A percentile compares a stretch with the other conserved stretches of the same genome.
phyloP scores from a whole-genome alignment of 2,888 invertebrate species.

The Spialia ferax region DNA sequence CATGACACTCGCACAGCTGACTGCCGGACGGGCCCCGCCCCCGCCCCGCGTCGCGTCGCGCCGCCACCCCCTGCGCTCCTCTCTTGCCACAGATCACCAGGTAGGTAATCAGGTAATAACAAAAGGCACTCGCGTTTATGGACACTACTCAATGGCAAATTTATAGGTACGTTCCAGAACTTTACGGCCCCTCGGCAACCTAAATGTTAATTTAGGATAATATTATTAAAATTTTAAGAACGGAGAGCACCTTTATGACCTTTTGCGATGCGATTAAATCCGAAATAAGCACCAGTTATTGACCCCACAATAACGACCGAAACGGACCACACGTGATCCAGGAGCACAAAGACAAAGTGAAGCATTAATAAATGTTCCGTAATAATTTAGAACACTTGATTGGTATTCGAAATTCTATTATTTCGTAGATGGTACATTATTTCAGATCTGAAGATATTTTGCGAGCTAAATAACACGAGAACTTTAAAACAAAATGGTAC shows the following conservation, averaged over 20 bases:
- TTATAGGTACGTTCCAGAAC: conserved; percentile 22
- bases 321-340: conserved; percentile 78
- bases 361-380: conserved; percentile 12
- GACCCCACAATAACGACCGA: conserved; percentile 81
- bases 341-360: conserved; percentile 63
- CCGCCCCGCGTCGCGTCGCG: conserved; percentile 54
- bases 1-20: conserved; percentile 84
- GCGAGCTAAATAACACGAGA: conserved; percentile 37
- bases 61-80: conserved; percentile 53
- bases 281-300: conserved; percentile 76
- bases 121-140: conserved; percentile 59
- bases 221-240: conserved; percentile 12
- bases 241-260: conserved; percentile 41
- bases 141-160: conserved; percentile 48
- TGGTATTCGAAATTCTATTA: conserved; percentile 4
- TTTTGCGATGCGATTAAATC: conserved; percentile 47
- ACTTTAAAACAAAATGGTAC: conserved; percentile 43
- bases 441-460: conserved; percentile 27
- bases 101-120: conserved; percentile 52
- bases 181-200: conserved; percentile 4
- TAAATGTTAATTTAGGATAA: conserved; percentile 5
- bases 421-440: background rate
- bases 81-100: conserved; percentile 65
- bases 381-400: background rate
- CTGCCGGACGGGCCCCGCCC: conserved; percentile 70